Evolutionary conservation across 2,113 vertebrate genomes (phyloP).

Genomic region (Percina caprodes): DNA sequence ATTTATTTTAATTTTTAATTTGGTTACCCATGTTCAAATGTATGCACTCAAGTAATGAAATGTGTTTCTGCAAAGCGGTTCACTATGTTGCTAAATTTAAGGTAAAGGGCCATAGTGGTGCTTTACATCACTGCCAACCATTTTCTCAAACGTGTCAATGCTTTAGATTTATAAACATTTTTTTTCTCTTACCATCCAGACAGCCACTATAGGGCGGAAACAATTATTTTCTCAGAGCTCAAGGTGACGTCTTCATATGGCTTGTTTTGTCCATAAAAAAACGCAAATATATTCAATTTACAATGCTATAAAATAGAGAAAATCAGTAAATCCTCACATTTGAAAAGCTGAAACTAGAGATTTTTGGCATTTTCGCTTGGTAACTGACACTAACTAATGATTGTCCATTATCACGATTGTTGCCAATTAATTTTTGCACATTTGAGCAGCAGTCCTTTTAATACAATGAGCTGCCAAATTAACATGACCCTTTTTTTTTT

Average conservation of each 20-base stretch:
- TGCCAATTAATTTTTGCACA: not conserved
- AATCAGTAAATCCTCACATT: not conserved
- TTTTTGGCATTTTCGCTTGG: not conserved
- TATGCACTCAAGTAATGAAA: not conserved
- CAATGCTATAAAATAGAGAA: not conserved
- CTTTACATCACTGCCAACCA: constrained; percentile 11
- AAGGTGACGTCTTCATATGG: not conserved
- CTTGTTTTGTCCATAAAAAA: not conserved
- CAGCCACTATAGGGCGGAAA: not conserved
- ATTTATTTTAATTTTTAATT: not conserved
- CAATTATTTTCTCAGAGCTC: not conserved
- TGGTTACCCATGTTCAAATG: not conserved
- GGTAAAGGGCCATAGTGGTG: not conserved
- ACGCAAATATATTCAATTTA: not conserved
- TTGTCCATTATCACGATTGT: not conserved
- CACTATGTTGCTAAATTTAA: not conserved
- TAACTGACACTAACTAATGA: not conserved
- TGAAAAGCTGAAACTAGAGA: not conserved
- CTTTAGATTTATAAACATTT: not conserved
- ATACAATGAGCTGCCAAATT: not conserved
- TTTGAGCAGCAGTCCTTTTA: not conserved
- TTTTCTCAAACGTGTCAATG: constrained; percentile 3
- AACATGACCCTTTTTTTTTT: not conserved
- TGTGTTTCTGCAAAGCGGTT: not conserved
- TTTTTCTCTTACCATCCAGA: not conserved